Percentiles rank a stretch among this genome's conserved stretches.
Conservation (phyloP, 2,797 vertebrate genomes). For the Tachyglossus aculeatus region DNA sequence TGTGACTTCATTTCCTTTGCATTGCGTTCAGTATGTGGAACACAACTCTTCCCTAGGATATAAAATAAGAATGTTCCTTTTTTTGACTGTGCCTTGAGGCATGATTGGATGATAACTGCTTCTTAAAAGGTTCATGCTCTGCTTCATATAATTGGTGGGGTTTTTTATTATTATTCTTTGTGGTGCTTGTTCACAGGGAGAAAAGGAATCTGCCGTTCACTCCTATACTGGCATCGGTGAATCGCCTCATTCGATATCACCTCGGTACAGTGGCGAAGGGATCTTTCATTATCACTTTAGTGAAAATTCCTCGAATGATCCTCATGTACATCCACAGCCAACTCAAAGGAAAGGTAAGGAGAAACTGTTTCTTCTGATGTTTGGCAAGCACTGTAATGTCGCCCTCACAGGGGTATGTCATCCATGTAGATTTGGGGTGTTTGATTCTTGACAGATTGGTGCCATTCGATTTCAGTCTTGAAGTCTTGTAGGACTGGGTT, state of each 20-base stretch:
- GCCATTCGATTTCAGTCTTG: conserved; percentile 1
- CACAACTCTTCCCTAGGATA: neutral
- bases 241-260: conserved; percentile 91
- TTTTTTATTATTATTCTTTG: conserved; percentile 31
- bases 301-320: conserved; percentile 94
- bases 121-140: conserved; percentile 3
- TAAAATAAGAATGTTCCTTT: neutral
- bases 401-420: too few relatives aligned
- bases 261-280: conserved; percentile 96
- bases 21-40: neutral
- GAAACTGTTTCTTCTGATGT: neutral
- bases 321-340: conserved; percentile 97
- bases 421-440: too few relatives aligned
- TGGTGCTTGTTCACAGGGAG: conserved; percentile 78
- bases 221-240: conserved; percentile 93
- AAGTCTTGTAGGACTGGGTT: neutral
- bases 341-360: conserved; percentile 94
- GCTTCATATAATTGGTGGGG: neutral
- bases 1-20: neutral
- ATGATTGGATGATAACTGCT: neutral
- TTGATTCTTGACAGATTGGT: neutral
- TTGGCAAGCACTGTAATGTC: neutral
- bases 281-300: conserved; percentile 96
- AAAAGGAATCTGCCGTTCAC: conserved; percentile 91
- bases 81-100: neutral